A percentile compares a stretch with the other conserved stretches of the same genome.
phyloP scores from a whole-genome alignment of 1,140 invertebrate species.

The Drosophila orena region DNA sequence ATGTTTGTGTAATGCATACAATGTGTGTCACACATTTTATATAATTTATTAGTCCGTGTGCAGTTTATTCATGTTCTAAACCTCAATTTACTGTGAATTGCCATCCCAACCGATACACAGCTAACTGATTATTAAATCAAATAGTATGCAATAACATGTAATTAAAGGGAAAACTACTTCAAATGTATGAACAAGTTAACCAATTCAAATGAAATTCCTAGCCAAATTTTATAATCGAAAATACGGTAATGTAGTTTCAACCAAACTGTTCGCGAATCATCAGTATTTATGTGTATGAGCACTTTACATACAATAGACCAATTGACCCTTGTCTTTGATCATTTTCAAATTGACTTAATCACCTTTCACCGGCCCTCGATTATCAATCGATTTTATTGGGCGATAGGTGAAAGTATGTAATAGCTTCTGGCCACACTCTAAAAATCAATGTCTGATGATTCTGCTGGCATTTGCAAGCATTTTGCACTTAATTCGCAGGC shows the following conservation, averaged over 20 bases:
- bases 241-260: too few species aligned
- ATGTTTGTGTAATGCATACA: neutral
- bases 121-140: neutral
- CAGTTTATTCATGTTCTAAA: neutral
- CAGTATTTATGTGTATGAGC: too few species aligned
- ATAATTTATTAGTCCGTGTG: slow-evolving; percentile 1
- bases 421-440: slow-evolving; percentile 4
- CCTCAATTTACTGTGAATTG: neutral
- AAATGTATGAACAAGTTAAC: neutral
- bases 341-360: neutral
- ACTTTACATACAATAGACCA: neutral
- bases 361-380: neutral
- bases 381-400: slow-evolving; percentile 9
- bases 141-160: neutral
- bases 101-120: neutral
- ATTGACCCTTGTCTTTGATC: neutral
- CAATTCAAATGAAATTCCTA: neutral
- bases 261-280: too few species aligned
- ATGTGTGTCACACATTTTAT: slow-evolving; percentile 2
- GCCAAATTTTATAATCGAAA: too few species aligned
- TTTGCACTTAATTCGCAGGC: slow-evolving; percentile 62
- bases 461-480: slow-evolving; percentile 22
- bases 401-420: neutral
- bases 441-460: slow-evolving; percentile 67
- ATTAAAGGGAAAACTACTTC: neutral